phyloP scores from a whole-genome alignment of 2,113 vertebrate genomes.

The Protobothrops flavoviridis region DNA sequence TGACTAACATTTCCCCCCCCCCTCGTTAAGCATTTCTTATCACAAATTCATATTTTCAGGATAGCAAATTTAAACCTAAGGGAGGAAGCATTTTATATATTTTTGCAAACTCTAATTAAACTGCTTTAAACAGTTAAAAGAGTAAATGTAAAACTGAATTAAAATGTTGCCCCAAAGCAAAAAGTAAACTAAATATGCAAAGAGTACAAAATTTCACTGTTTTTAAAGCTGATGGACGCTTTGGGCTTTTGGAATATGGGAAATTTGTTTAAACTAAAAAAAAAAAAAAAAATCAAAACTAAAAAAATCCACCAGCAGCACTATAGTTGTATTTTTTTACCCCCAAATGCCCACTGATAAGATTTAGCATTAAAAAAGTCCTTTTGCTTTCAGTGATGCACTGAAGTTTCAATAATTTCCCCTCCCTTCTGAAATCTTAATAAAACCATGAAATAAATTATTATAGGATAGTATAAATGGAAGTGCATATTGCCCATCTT shows the following conservation, averaged over 20 bases:
- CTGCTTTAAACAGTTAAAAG: not conserved
- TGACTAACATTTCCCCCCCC: not conserved
- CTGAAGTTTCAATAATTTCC: not conserved
- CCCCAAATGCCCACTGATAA: not conserved
- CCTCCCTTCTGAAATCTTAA: not conserved
- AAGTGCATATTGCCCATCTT: not conserved
- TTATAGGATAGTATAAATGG: not conserved
- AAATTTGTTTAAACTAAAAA: not conserved
- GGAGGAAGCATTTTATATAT: constrained; percentile 15
- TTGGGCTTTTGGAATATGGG: constrained; percentile 15
- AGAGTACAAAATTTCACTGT: not conserved
- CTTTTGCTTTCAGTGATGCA: not conserved
- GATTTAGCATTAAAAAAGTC: not conserved
- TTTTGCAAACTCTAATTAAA: not conserved
- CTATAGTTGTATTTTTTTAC: not conserved
- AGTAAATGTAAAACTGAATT: not conserved
- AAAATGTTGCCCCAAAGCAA: not conserved
- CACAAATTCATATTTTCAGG: constrained; percentile 8
- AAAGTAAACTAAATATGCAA: not conserved
- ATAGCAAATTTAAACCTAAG: not conserved
- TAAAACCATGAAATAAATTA: not conserved
- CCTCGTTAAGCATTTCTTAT: constrained; percentile 13
- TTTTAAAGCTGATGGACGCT: not conserved
- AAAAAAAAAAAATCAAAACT: not conserved
- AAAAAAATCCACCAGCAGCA: not conserved